phyloP scores from a whole-genome alignment of 2,113 vertebrate genomes.

The Rhagologus leucostigma region DNA sequence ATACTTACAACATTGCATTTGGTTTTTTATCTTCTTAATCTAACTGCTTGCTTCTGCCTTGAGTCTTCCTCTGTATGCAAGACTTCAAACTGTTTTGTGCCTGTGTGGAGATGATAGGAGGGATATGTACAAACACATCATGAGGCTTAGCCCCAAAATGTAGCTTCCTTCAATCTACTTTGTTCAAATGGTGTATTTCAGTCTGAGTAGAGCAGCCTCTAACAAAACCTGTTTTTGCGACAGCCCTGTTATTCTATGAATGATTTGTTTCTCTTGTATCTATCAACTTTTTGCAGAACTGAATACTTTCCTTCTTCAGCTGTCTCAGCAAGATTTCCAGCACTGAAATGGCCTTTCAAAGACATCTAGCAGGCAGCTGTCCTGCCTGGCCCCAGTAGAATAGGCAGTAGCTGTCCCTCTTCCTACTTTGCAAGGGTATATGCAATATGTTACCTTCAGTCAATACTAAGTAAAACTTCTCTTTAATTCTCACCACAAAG shows the following conservation, averaged over 20 bases:
- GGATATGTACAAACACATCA: not conserved
- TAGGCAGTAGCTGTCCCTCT: slow-evolving; percentile 29
- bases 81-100: not conserved
- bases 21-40: not conserved
- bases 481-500: slow-evolving; percentile 26
- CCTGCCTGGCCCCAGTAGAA: slow-evolving; percentile 34
- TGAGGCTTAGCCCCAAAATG: not conserved
- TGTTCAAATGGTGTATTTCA: not conserved
- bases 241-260: not conserved
- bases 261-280: slow-evolving; percentile 47
- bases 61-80: not conserved
- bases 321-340: slow-evolving; percentile 45
- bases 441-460: not conserved
- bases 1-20: not conserved
- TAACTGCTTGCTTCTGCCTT: not conserved
- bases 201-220: not conserved
- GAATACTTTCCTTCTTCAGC: slow-evolving; percentile 47
- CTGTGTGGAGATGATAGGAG: not conserved
- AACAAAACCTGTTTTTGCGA: not conserved
- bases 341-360: slow-evolving; percentile 47
- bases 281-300: slow-evolving; percentile 49
- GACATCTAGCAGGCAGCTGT: slow-evolving; percentile 46
- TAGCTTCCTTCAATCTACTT: not conserved
- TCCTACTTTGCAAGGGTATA: slow-evolving; percentile 49
- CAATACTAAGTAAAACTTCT: slow-evolving; percentile 6